Base-by-base conservation (phyloP, 1,140 invertebrate species). In the Eumeta japonica region DNA sequence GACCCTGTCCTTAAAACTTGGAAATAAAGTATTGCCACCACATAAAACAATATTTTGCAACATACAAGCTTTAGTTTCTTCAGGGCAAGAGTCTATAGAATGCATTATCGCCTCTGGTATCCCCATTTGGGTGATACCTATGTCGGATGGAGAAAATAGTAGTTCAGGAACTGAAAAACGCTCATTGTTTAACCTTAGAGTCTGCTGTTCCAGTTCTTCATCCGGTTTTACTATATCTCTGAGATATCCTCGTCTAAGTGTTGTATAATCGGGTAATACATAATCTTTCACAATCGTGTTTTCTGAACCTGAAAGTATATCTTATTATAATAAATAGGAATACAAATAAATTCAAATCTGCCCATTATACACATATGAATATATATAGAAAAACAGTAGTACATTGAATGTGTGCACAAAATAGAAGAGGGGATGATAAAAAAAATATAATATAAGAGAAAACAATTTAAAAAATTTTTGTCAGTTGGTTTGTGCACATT, bases 101-200 rank as follows among this genome's bases (percentile, higher is more conserved):
- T 90, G 77, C 18, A 88, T 81, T 29, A 98, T 85, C 10, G 90
- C 86, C 78, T 99, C 95, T 1, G 89, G 78, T 45, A 99, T 89
- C 3, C 97, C 97, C 84, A 95, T 94, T 74, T 96, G 89, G 30
- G 85, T 80, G 33, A 99, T 90, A 2, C 94, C 94, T 36, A 99
- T 86, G 77, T 98, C 94, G 0, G 89, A 92, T 0, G 97, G 97
- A 63, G 90, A 82, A 65, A 99, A 98, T 5, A 99, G 73, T 12
- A 98, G 75, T 78, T 99, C 97, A 0, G 97, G 95, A 29, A 98
- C 87, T 0, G 87, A 78, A 70, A 98, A 97, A 34, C 92, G 71
- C 66, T 95, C 93, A 61, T 96, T 97, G 59, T 92, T 94, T 52
- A 99, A 75, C 20, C 89, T 67, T 16, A 97, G 79, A 31, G 87